A percentile compares a stretch with the other conserved stretches of the same genome.
These are phyloP conservation scores for Cecropterus lyciades DNA, from an alignment of 1,140 invertebrate genomes.

Conservation along the genomic window DNA sequence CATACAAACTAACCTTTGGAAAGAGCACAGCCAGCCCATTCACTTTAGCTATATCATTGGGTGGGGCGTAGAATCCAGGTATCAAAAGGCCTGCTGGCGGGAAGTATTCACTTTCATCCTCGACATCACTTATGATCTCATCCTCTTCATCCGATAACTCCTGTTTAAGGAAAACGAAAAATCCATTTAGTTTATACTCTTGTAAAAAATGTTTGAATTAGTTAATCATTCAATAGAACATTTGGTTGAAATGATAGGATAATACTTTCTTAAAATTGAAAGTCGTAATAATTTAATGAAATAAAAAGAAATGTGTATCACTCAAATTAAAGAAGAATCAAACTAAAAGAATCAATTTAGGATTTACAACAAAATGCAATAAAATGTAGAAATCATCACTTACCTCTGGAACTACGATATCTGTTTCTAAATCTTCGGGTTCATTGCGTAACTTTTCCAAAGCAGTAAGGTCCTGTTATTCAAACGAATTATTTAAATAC, in stretches of 20 bases:
- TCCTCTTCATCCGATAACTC: slow-evolving; percentile 55
- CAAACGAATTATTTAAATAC: not conserved
- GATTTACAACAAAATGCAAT: too few relatives aligned
- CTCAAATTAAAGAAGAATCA: too few relatives aligned
- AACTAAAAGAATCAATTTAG: too few relatives aligned
- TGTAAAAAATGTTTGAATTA: too few relatives aligned
- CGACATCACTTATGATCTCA: slow-evolving; percentile 43
- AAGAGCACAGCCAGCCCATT: slow-evolving; percentile 71
- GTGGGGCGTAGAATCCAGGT: slow-evolving; percentile 72
- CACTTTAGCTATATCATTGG: slow-evolving; percentile 71
- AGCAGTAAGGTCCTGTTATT: slow-evolving; percentile 56
- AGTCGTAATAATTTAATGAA: too few relatives aligned
- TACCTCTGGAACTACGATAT: slow-evolving; percentile 57
- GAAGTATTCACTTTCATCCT: slow-evolving; percentile 65
- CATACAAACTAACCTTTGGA: too few relatives aligned
- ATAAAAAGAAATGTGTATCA: too few relatives aligned
- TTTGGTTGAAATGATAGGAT: too few relatives aligned
- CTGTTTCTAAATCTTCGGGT: slow-evolving; percentile 49
- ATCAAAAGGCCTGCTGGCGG: slow-evolving; percentile 66
- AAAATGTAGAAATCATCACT: not conserved
- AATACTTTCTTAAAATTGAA: too few relatives aligned
- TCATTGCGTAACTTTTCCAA: slow-evolving; percentile 55
- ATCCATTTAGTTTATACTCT: too few relatives aligned
- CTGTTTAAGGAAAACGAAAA: too few relatives aligned
- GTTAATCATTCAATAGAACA: too few relatives aligned